phyloP scores from a whole-genome alignment of 2,797 vertebrate species.

The Gymnothorax javanicus region DNA sequence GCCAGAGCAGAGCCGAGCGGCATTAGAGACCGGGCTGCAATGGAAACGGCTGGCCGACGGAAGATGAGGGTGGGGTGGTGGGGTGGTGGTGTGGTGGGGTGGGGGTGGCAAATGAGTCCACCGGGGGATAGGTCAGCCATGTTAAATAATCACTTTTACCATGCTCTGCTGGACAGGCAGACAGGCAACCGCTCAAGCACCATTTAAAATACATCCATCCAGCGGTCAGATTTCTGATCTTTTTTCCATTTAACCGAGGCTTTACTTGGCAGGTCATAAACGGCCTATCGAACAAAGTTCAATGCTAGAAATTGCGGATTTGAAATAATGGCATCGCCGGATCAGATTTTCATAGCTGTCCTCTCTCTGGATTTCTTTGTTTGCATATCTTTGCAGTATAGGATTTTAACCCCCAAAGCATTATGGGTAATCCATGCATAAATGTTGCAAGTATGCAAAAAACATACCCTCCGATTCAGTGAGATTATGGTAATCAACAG shows the following conservation, averaged over 20 bases:
- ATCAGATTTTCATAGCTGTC: conserved; percentile 49
- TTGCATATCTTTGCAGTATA: background rate
- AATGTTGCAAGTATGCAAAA: background rate
- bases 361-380: conserved; percentile 53
- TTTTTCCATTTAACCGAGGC: conserved; percentile 25
- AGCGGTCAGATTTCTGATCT: conserved; percentile 9
- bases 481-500: background rate
- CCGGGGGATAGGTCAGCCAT: conserved; percentile 48
- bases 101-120: conserved; percentile 62
- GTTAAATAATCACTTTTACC: conserved; percentile 62
- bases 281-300: background rate
- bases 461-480: background rate
- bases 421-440: background rate
- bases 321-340: conserved; percentile 40
- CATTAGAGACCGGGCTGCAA: conserved; percentile 57
- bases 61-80: conserved; percentile 41
- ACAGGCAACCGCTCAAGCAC: conserved; percentile 39
- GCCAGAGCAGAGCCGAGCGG: conserved; percentile 55
- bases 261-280: conserved; percentile 53
- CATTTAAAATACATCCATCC: conserved; percentile 50
- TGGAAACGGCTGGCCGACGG: conserved; percentile 45
- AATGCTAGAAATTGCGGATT: background rate
- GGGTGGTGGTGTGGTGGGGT: conserved; percentile 25
- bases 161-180: conserved; percentile 40
- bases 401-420: background rate